A percentile compares a stretch with the other conserved stretches of the same genome.
Conservation (phyloP, 2,888 invertebrate species). For the Acronicta psi region DNA sequence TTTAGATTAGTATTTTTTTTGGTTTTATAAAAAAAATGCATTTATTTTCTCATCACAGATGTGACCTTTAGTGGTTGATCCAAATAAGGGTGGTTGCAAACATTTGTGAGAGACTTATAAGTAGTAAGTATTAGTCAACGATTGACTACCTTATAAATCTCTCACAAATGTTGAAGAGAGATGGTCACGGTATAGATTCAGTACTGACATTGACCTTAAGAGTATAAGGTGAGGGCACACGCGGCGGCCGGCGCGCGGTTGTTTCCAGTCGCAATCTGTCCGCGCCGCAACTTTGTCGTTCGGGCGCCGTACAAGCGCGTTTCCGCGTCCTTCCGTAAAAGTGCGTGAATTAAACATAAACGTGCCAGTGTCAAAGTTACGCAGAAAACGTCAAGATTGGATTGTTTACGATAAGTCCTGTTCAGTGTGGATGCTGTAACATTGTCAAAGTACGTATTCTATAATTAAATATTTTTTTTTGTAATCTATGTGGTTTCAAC, state of each 20-base stretch:
- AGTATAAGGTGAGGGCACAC: conserved; percentile 33
- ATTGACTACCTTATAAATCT: too few relatives aligned
- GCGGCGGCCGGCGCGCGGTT: conserved; percentile 34
- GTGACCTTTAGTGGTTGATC: too few relatives aligned
- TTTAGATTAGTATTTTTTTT: neutral
- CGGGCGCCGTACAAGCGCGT: conserved; percentile 29
- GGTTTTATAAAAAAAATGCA: neutral
- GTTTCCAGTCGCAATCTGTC: conserved; percentile 58
- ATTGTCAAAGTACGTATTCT: conserved; percentile 36
- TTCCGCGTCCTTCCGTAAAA: conserved; percentile 24
- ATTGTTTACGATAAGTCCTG: conserved; percentile 20
- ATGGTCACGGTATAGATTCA: conserved; percentile 24
- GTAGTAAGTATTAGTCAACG: too few relatives aligned
- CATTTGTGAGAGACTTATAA: too few relatives aligned
- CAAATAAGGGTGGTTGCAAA: too few relatives aligned
- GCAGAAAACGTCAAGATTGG: conserved; percentile 9
- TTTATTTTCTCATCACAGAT: too few relatives aligned
- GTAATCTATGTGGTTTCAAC: neutral
- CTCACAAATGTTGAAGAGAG: conserved; percentile 4
- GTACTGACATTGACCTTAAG: conserved; percentile 54
- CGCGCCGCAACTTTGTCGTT: conserved; percentile 52
- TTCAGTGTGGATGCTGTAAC: conserved; percentile 31
- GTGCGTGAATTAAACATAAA: conserved; percentile 37
- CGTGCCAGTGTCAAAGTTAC: conserved; percentile 32
- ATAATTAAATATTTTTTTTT: neutral